Conservation (phyloP, 2,888 invertebrate species). For the Molanna angustata region DNA sequence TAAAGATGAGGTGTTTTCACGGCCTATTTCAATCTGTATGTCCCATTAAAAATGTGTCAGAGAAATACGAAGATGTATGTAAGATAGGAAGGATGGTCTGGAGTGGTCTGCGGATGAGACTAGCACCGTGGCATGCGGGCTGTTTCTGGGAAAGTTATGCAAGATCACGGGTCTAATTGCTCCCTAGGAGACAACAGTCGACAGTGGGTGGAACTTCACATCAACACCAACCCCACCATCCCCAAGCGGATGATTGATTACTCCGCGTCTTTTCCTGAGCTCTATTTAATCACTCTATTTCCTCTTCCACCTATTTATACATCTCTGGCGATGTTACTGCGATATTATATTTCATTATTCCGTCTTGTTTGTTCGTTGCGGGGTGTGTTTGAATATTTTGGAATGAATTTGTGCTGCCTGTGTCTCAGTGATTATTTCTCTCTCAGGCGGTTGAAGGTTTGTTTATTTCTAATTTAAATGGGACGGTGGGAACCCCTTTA, state of each 20-base stretch:
- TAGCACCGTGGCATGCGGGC: background rate
- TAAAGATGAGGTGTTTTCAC: too few species aligned
- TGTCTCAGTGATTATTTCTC: conserved; percentile 32
- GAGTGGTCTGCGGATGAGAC: background rate
- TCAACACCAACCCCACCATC: conserved; percentile 35
- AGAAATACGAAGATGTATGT: too few species aligned
- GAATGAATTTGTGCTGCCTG: conserved; percentile 31
- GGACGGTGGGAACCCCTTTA: conserved; percentile 13
- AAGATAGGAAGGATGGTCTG: background rate
- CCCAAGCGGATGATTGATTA: conserved; percentile 55
- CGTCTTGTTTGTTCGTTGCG: conserved; percentile 25
- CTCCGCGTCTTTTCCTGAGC: conserved; percentile 56
- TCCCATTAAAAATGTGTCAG: too few species aligned
- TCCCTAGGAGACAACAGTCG: too few species aligned
- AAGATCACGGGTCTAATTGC: conserved; percentile 61
- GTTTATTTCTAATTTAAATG: conserved; percentile 34
- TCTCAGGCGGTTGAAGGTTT: conserved; percentile 25
- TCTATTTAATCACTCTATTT: conserved; percentile 61
- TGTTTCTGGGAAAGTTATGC: conserved; percentile 43
- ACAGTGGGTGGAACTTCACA: conserved; percentile 40
- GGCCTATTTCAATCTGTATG: too few species aligned
- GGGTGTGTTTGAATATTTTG: conserved; percentile 30
- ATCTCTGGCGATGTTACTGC: conserved; percentile 18
- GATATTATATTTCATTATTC: conserved; percentile 28
- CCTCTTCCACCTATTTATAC: conserved; percentile 54